Base-by-base conservation (phyloP, 2,113 vertebrate species). In the Calonectris borealis region DNA sequence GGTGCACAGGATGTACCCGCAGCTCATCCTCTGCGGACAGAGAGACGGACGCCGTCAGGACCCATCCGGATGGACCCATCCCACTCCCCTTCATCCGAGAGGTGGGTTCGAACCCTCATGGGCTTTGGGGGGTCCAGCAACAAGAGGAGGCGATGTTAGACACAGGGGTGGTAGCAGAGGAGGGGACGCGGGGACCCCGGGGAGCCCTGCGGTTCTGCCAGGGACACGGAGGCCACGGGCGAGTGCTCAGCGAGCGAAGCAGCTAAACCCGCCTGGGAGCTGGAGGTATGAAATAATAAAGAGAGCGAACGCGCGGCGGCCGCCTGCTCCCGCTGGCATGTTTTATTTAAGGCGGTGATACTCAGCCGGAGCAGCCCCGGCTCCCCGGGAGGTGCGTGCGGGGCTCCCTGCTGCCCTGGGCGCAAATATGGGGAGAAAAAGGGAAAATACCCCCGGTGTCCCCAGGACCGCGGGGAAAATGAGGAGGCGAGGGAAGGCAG, bases 1-100 rank as follows among this genome's bases (percentile, higher is more conserved):
- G 0, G 99, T 99, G 96, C 99, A 99, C 49, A 99, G 98, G 82
- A 99, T 96, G 85, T 99, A 99, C 88, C 99, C 98, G 3, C 99
- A 99, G 98, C 98, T 99, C 96, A 98, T 99, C 97, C 99, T 98
- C 99, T 99, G 98, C 1, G 1, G 89, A 83, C 24, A 75, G 38
- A 93, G 25, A 96, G 18, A 13, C 1, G 9, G n/a, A 71, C 46
- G 1, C 15, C 8, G 0, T 87, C 8, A 3, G 84, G 42, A 16
- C 19, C 52, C 16, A 2, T 3, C 42, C 0, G 1, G n/a, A 20
- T 1, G 1, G 62, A 71, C 29, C 16, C 80, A 4, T 5, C 69
- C 68, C 0, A 0, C 32, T 7, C 16, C 66, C 58, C 49, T 83
- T 7, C 76, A 6, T 4, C 52, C 3, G 0, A 27, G 8, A 88